Conservation (phyloP, 2,797 vertebrate genomes). For the Brachyalestes nurse region DNA sequence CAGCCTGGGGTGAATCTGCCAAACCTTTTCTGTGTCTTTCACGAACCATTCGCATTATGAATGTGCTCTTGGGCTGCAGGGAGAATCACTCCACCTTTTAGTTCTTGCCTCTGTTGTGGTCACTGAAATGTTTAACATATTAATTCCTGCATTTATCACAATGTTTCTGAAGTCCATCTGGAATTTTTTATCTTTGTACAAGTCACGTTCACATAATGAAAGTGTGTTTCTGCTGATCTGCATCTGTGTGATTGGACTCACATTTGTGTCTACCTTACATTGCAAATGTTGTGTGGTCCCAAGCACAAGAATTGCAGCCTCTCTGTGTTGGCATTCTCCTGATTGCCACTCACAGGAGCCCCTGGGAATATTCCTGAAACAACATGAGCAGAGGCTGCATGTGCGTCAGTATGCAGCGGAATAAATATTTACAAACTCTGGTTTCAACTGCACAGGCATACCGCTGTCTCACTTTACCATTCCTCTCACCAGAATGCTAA, state of each 20-base stretch:
- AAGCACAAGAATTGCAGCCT: conserved; percentile 31
- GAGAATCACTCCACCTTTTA: conserved; percentile 50
- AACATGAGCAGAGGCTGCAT: conserved; percentile 49
- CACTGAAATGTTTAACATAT: conserved; percentile 45
- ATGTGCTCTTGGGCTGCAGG: conserved; percentile 40
- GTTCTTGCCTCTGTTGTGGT: conserved; percentile 50
- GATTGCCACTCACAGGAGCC: conserved; percentile 48
- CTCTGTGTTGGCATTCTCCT: conserved; percentile 49
- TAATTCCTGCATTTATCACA: conserved; percentile 46
- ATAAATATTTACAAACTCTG: conserved; percentile 76
- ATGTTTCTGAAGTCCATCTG: conserved; percentile 26
- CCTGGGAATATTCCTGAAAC: conserved; percentile 49
- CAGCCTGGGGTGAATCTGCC: conserved; percentile 49
- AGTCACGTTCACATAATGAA: conserved; percentile 33
- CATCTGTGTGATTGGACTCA: conserved; percentile 30
- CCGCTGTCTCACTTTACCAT: conserved; percentile 69
- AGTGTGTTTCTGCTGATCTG: conserved; percentile 26
- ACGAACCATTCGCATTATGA: conserved; percentile 50
- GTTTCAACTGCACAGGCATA: conserved; percentile 70
- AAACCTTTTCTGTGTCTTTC: conserved; percentile 42
- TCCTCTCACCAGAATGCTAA: conserved; percentile 77
- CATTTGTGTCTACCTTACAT: conserved; percentile 8
- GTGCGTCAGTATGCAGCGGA: conserved; percentile 63
- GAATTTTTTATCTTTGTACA: conserved; percentile 14
- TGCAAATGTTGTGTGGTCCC: conserved; percentile 8